Evolutionary conservation across 2,797 vertebrate genomes (phyloP).

Genomic region (Avahi laniger): DNA sequence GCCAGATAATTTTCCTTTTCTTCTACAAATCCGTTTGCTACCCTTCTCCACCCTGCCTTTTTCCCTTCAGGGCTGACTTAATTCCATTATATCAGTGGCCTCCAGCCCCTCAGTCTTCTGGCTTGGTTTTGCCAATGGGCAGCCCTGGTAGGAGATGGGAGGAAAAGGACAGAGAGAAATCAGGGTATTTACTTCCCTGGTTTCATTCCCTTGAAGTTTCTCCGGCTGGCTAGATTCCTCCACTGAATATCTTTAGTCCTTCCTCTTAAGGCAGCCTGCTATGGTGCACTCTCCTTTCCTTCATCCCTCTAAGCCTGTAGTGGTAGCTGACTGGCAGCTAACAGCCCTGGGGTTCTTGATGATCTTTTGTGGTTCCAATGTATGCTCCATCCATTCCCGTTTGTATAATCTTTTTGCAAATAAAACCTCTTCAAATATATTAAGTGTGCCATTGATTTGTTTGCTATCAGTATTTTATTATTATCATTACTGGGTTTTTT

Average conservation of each 20-base stretch:
- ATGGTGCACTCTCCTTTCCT: background rate
- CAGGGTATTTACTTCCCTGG: background rate
- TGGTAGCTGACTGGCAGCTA: background rate
- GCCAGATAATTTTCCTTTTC: background rate
- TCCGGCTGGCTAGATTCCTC: background rate
- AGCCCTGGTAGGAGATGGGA: background rate
- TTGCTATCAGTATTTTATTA: background rate
- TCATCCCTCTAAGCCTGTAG: background rate
- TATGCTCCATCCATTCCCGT: background rate
- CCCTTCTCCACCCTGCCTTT: background rate
- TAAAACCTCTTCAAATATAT: background rate
- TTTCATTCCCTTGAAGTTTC: background rate
- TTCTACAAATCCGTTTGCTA: background rate
- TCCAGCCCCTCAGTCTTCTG: background rate
- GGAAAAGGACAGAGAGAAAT: background rate
- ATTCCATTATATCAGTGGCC: background rate
- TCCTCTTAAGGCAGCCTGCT: background rate
- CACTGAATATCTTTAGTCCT: background rate
- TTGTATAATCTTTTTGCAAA: background rate
- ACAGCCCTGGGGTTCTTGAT: background rate
- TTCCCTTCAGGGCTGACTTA: background rate
- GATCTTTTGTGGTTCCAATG: background rate
- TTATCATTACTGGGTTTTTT: background rate
- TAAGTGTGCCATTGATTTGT: background rate
- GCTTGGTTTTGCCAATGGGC: background rate